Conservation (phyloP, 2,797 vertebrate species). For the Psittacula echo region DNA sequence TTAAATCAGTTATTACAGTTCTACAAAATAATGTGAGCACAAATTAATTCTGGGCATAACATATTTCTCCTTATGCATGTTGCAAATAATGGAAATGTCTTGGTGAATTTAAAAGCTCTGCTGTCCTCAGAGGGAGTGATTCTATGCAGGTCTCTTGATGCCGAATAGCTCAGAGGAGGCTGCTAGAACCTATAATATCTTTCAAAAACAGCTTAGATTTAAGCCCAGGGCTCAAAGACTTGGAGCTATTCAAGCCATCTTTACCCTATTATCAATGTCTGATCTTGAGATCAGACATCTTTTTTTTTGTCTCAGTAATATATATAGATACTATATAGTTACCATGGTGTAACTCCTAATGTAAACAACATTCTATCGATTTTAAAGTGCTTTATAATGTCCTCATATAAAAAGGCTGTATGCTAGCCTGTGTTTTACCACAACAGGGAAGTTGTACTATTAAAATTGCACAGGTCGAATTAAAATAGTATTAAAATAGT, state of each 20-base stretch:
- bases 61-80: background rate
- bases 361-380: background rate
- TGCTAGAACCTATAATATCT: background rate
- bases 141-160: background rate
- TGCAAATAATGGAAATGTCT: background rate
- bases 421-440: background rate
- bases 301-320: background rate
- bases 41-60: background rate
- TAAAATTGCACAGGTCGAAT: background rate
- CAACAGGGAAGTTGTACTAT: background rate
- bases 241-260: background rate
- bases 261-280: conserved; percentile 14
- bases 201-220: background rate
- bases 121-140: background rate
- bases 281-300: background rate
- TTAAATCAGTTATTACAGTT: background rate
- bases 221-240: background rate
- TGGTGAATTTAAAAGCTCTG: background rate
- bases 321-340: background rate
- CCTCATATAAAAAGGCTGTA: background rate
- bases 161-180: background rate
- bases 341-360: background rate
- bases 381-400: background rate
- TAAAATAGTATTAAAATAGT: background rate
- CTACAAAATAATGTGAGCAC: background rate